Percentiles rank a stretch among this genome's conserved stretches.
phyloP scores from a whole-genome alignment of 2,888 invertebrate species.

The Homarus gammarus region DNA sequence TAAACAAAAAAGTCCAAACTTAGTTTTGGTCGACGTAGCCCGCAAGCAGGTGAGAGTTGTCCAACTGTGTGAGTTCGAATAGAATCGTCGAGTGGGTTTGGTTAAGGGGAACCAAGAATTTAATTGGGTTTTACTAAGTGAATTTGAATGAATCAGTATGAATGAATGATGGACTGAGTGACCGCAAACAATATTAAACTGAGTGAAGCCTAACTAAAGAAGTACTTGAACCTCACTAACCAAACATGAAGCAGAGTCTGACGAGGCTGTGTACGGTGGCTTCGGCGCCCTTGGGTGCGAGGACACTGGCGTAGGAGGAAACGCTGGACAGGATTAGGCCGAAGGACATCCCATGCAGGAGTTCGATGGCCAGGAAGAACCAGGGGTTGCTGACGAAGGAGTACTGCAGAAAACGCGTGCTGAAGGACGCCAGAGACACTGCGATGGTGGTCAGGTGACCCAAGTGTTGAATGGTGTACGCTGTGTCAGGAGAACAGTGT shows the following conservation, averaged over 20 bases:
- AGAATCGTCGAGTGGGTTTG: no score
- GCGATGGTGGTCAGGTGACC: conserved; percentile 20
- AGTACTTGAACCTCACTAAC: no score
- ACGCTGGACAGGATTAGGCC: conserved; percentile 21
- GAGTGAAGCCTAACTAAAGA: no score
- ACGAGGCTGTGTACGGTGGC: conserved; percentile 26
- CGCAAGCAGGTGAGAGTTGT: no score
- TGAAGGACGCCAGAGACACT: not conserved
- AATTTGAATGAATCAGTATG: no score
- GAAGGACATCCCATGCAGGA: conserved; percentile 33
- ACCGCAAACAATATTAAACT: no score
- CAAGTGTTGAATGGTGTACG: conserved; percentile 12
- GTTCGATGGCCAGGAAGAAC: conserved; percentile 12
- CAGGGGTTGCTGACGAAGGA: conserved; percentile 31
- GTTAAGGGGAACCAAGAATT: no score
- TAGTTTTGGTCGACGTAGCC: no score
- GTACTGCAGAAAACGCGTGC: conserved; percentile 9
- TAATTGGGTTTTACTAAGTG: no score
- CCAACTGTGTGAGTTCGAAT: no score
- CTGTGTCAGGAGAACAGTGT: conserved; percentile 4
- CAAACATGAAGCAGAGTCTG: conserved; percentile 15
- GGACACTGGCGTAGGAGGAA: conserved; percentile 7
- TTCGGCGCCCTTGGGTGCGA: conserved; percentile 46
- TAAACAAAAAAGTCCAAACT: no score
- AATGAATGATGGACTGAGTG: no score